These are phyloP conservation scores for Yponomeuta malinellus DNA, from an alignment of 2,888 invertebrate genomes.

Conservation along the genomic window DNA sequence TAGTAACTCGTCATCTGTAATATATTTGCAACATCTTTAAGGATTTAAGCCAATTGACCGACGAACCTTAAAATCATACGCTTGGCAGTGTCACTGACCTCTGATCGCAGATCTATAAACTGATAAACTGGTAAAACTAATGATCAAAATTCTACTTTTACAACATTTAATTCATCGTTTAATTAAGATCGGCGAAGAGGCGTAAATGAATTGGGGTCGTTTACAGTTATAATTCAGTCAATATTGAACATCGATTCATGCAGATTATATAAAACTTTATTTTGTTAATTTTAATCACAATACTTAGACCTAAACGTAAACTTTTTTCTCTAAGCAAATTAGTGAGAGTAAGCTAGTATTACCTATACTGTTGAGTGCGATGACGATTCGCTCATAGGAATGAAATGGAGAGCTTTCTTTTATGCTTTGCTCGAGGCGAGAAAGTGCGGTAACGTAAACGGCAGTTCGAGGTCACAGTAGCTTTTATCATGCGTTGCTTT, in stretches of 20 bases:
- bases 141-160: background rate
- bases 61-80: slow-evolving; percentile 5
- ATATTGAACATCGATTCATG: background rate
- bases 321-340: background rate
- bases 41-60: background rate
- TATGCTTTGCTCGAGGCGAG: background rate
- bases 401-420: background rate
- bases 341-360: background rate
- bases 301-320: background rate
- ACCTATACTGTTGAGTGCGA: background rate
- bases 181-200: slow-evolving; percentile 1
- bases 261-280: background rate
- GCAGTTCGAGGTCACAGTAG: background rate
- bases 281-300: background rate
- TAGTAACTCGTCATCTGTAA: background rate
- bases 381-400: background rate
- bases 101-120: slow-evolving; percentile 7
- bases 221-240: background rate
- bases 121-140: slow-evolving; percentile 4
- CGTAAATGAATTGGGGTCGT: background rate
- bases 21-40: background rate
- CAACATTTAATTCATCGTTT: slow-evolving; percentile 9
- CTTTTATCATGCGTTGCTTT: background rate
- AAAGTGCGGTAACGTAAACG: background rate
- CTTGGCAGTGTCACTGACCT: slow-evolving; percentile 7